Base-by-base conservation (phyloP, 2,888 invertebrate species). In the Carabus problematicus region DNA sequence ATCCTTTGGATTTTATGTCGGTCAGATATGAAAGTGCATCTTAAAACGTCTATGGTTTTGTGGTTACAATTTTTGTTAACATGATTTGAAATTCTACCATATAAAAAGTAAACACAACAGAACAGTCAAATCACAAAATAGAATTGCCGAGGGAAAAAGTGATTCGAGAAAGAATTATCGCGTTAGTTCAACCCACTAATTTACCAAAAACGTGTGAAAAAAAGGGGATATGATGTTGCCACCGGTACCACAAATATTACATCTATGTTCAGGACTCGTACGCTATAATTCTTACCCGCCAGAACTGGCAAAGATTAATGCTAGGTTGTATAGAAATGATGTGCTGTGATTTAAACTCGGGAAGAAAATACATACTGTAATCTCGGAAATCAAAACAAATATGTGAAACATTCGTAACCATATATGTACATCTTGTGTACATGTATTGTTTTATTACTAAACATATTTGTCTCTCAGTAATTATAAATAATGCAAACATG, bases 121-220 rank as follows among this genome's bases (percentile, higher is more conserved):
- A 64, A 64, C 56, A 45, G 45, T 8, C 43, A 29, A 56, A 56
- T 64, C 56, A 64, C 16, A 58, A 56, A 43, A 11, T 64, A 16
- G 55, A 29, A 64, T 64, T 56, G 45, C 56, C 42, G 56, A 64
- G 56, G 64, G 45, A 64, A 64, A n/a, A 64, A 64, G 64, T 47
- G 55, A 64, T 64, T 56, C 64, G 49, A 52, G 39, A 55, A 64
- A 64, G 64, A 64, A 64, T 64, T 64, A 64, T 56, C 64, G 9
- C 56, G 56, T 56, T 64, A 52, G 19, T 29, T 29, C 56, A 64
- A 41, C 54, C 56, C 55, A 39, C 56, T 39, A 52, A 19, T 61
- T 47, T 52, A 52, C 19, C 16, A 16, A 9, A 8, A 3, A 52
- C 14, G 12, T 9, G 2, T 12, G 52, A 29, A 29, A 29, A 29